Percentiles rank a stretch among this genome's conserved stretches.
Evolutionary conservation across 1,140 invertebrate genomes (phyloP).

Genomic region (Trichoplusia ni): DNA sequence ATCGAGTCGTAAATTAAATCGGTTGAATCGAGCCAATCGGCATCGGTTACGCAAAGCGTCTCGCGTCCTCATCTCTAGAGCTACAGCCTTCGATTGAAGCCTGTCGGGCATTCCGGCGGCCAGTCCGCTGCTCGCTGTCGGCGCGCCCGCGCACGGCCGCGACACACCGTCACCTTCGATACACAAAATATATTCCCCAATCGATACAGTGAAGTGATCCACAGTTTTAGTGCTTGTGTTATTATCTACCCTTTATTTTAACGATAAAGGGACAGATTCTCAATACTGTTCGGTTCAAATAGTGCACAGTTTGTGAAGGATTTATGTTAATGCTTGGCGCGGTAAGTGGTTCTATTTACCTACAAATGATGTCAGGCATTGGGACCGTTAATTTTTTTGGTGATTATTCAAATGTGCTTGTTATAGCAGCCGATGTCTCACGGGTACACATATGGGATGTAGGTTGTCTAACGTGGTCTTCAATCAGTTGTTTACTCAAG

Average conservation of each 20-base stretch:
- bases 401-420: neutral
- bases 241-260: slow-evolving; percentile 62
- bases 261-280: slow-evolving; percentile 45
- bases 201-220: slow-evolving; percentile 45
- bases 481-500: slow-evolving; percentile 18
- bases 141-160: slow-evolving; percentile 58
- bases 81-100: slow-evolving; percentile 52
- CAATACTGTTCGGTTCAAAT: slow-evolving; percentile 36
- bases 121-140: no score
- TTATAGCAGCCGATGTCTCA: neutral
- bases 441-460: neutral
- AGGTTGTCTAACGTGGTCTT: neutral
- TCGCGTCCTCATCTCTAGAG: slow-evolving; percentile 44
- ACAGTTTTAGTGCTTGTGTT: slow-evolving; percentile 39
- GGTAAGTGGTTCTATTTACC: slow-evolving; percentile 40
- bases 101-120: slow-evolving; percentile 53
- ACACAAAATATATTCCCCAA: slow-evolving; percentile 15
- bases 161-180: slow-evolving; percentile 25
- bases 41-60: slow-evolving; percentile 52
- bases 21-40: slow-evolving; percentile 6
- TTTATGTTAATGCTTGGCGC: slow-evolving; percentile 37
- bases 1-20: slow-evolving; percentile 26
- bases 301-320: slow-evolving; percentile 25
- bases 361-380: slow-evolving; percentile 25
- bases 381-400: slow-evolving; percentile 36